Conservation (phyloP, 2,797 vertebrate genomes). For the Cyprinodon diabolis region DNA sequence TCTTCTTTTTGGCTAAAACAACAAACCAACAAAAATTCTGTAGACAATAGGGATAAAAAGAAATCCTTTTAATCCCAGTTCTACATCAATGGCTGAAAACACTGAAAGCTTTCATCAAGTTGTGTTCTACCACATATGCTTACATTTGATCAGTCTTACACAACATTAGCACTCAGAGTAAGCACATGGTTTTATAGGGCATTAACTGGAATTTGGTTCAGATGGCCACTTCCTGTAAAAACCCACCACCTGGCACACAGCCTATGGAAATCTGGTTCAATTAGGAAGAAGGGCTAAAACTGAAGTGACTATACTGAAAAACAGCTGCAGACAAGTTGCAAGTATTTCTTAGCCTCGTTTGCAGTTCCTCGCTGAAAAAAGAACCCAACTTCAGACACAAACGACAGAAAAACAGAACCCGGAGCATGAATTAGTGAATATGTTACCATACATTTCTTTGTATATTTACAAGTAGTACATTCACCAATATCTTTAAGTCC, state of each 20-base stretch:
- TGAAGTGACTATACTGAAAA: no score
- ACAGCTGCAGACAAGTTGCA: no score
- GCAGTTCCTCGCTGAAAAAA: background rate
- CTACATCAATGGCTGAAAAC: background rate
- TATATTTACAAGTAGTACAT: slow-evolving; percentile 1
- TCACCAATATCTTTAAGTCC: background rate
- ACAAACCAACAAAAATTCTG: slow-evolving; percentile 1
- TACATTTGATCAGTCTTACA: background rate
- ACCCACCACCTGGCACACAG: background rate
- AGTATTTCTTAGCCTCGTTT: background rate
- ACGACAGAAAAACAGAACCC: background rate
- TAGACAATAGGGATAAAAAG: background rate
- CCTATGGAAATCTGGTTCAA: background rate
- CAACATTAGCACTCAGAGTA: background rate
- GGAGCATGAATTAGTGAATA: slow-evolving; percentile 6
- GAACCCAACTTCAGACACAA: background rate
- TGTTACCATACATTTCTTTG: background rate
- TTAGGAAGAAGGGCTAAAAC: background rate
- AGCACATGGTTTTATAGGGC: background rate
- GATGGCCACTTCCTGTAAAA: background rate
- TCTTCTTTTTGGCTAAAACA: slow-evolving; percentile 5
- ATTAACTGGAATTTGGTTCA: background rate
- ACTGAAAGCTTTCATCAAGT: background rate
- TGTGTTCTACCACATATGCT: slow-evolving; percentile 16
- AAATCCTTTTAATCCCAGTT: background rate